Evolutionary conservation across 2,888 invertebrate species (phyloP).

Genomic region (Mactromeris polynyma): DNA sequence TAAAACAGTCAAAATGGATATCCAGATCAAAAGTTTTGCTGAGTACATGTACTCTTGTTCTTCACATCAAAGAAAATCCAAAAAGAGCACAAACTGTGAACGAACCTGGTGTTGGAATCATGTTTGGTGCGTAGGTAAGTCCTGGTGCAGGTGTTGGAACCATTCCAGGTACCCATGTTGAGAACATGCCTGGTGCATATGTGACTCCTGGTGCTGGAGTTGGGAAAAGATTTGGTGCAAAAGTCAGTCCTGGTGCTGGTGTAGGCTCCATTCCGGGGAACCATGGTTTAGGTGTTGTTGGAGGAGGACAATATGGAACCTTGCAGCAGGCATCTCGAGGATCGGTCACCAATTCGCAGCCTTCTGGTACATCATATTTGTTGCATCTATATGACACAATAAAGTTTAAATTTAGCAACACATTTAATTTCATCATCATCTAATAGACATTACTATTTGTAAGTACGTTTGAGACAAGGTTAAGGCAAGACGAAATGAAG

Average conservation of each 20-base stretch:
- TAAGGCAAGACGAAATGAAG: too few species aligned
- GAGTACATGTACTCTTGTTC: too few species aligned
- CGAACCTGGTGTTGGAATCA: slow-evolving; percentile 68
- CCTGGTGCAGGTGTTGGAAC: slow-evolving; percentile 69
- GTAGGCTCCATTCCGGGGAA: slow-evolving; percentile 72
- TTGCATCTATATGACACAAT: slow-evolving; percentile 58
- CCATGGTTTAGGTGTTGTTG: slow-evolving; percentile 55
- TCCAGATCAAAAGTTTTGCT: too few species aligned
- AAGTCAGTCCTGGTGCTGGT: slow-evolving; percentile 68
- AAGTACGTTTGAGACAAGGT: too few species aligned
- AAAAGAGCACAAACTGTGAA: too few species aligned
- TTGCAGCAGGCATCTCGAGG: slow-evolving; percentile 73
- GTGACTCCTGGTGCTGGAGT: slow-evolving; percentile 65
- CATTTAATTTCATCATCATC: too few species aligned
- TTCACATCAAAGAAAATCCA: too few species aligned
- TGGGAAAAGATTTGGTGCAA: slow-evolving; percentile 57
- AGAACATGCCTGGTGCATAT: slow-evolving; percentile 67
- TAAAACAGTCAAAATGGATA: too few species aligned
- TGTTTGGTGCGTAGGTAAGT: slow-evolving; percentile 61
- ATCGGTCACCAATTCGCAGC: slow-evolving; percentile 69
- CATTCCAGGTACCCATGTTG: slow-evolving; percentile 70
- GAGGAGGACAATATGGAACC: slow-evolving; percentile 68
- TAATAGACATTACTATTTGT: too few species aligned
- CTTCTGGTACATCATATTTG: slow-evolving; percentile 68
- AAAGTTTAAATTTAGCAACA: not conserved